Evolutionary conservation across 2,797 vertebrate species (phyloP).

Genomic region (Halcyon smyrnensis): DNA sequence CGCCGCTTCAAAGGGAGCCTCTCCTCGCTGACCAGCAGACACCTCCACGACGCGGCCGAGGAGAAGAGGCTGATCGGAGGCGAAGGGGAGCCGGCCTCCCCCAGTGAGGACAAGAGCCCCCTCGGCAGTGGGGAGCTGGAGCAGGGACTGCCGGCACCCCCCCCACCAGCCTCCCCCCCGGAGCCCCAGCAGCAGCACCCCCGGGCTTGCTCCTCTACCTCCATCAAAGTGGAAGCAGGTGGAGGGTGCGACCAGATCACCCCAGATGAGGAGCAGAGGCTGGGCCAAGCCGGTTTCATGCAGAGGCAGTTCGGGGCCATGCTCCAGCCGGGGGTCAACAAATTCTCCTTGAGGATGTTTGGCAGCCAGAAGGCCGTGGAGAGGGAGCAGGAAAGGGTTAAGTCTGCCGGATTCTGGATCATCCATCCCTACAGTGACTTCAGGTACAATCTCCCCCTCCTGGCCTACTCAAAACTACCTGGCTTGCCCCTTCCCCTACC

Average conservation of each 20-base stretch:
- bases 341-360: slow-evolving; percentile 99
- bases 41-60: slow-evolving; percentile 91
- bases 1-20: slow-evolving; percentile 94
- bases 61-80: slow-evolving; percentile 89
- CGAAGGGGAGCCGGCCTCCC: slow-evolving; percentile 79
- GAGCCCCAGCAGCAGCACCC: slow-evolving; percentile 70
- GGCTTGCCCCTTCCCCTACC: neutral
- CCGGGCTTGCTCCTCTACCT: slow-evolving; percentile 82
- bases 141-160: slow-evolving; percentile 40
- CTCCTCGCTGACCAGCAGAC: slow-evolving; percentile 92
- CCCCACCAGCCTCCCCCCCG: slow-evolving; percentile 32
- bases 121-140: slow-evolving; percentile 37
- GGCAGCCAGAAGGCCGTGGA: slow-evolving; percentile 99
- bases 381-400: slow-evolving; percentile 96
- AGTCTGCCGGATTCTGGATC: slow-evolving; percentile 99
- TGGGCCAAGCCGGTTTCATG: slow-evolving; percentile 94
- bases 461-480: neutral
- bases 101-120: slow-evolving; percentile 59
- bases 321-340: slow-evolving; percentile 98
- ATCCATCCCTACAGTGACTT: slow-evolving; percentile 99
- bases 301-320: slow-evolving; percentile 97
- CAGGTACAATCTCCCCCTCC: slow-evolving; percentile 84
- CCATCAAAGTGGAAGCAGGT: slow-evolving; percentile 90
- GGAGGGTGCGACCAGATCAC: slow-evolving; percentile 91
- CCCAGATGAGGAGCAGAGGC: slow-evolving; percentile 89